phyloP scores from a whole-genome alignment of 1,140 invertebrate species.

The Sycophila sp. region DNA sequence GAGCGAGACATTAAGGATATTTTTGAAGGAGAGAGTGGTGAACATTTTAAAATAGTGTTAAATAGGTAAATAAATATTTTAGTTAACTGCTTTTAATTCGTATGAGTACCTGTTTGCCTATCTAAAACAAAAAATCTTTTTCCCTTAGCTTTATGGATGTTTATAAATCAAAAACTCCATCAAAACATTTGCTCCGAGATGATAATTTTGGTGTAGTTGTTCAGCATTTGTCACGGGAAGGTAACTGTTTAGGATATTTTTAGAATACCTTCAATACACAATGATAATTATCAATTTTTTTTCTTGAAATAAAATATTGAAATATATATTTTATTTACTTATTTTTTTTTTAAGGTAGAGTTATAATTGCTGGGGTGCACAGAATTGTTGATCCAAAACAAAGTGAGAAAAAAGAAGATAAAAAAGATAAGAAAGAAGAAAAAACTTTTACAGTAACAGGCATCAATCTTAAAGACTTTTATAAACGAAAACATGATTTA shows the following conservation, averaged over 20 bases:
- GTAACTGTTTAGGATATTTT: too few species aligned
- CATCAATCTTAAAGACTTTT: conserved; percentile 68
- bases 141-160: conserved; percentile 57
- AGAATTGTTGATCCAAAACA: conserved; percentile 54
- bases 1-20: conserved; percentile 69
- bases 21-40: conserved; percentile 71
- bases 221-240: conserved; percentile 58
- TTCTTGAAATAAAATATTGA: conserved; percentile 17
- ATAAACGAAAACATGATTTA: conserved; percentile 61
- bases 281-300: too few species aligned
- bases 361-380: conserved; percentile 71
- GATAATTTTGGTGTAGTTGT: conserved; percentile 56
- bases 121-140: too few species aligned
- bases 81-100: neutral
- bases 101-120: too few species aligned
- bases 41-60: conserved; percentile 68
- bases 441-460: conserved; percentile 67
- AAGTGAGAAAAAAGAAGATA: conserved; percentile 54
- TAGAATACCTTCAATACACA: too few species aligned
- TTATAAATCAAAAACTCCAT: conserved; percentile 48
- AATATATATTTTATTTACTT: conserved; percentile 2
- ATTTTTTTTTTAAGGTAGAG: conserved; percentile 69
- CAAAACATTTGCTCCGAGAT: conserved; percentile 53
- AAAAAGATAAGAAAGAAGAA: conserved; percentile 50
- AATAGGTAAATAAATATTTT: conserved; percentile 58